phyloP scores from a whole-genome alignment of 30 jellyfish, hydroid and myxozoan genomes.

The Pseudorhiza aurosa region DNA sequence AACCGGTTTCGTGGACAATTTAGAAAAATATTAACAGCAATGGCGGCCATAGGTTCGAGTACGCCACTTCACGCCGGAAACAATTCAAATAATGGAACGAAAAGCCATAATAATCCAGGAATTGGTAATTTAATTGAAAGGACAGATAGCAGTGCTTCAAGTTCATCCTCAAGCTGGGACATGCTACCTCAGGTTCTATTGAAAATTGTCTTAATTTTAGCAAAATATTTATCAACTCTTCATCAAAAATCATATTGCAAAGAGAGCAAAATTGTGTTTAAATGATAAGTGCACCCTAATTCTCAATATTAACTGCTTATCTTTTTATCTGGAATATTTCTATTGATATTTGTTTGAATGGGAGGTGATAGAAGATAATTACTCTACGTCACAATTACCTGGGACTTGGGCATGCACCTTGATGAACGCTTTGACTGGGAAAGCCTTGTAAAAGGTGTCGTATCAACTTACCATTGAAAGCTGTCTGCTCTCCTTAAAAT shows the following conservation, averaged over 20 bases:
- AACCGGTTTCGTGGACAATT: constrained; percentile 66
- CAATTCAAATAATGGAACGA: constrained; percentile 18
- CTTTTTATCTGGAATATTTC: no score
- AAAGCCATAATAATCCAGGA: constrained; percentile 7
- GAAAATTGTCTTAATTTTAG: background rate
- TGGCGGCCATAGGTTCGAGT: constrained; percentile 76
- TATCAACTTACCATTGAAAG: constrained; percentile 19
- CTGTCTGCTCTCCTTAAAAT: constrained; percentile 23
- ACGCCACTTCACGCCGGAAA: constrained; percentile 21
- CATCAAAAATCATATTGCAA: no score
- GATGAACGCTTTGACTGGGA: constrained; percentile 21
- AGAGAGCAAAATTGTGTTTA: no score
- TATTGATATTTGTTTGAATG: no score
- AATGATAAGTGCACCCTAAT: no score
- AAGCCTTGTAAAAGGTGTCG: constrained; percentile 9
- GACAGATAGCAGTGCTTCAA: constrained; percentile 91
- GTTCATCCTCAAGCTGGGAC: constrained; percentile 96
- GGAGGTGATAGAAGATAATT: no score
- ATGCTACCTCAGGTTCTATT: constrained; percentile 83
- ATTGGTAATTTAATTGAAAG: constrained; percentile 65
- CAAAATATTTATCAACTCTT: background rate
- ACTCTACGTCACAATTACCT: no score
- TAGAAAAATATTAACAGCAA: background rate
- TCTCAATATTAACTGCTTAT: no score
- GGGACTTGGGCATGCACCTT: constrained; percentile 9